phyloP scores from a whole-genome alignment of 2,797 vertebrate genomes.

The Poecilia wingei region DNA sequence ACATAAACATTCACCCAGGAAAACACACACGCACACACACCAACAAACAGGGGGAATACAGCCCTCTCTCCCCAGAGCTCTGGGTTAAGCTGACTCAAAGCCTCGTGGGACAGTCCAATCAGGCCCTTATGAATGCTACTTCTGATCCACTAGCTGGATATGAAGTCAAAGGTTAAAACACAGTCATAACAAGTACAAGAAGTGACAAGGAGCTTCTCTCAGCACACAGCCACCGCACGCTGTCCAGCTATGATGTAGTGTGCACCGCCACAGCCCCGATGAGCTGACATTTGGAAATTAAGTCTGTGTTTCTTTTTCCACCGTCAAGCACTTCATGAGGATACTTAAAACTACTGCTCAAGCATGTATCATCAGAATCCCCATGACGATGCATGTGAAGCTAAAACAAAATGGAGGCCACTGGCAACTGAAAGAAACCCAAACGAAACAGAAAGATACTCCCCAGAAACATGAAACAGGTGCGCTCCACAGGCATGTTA shows the following conservation, averaged over 20 bases:
- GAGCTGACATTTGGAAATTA: slow-evolving; percentile 29
- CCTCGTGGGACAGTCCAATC: slow-evolving; percentile 63
- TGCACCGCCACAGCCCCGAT: slow-evolving; percentile 30
- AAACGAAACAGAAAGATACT: slow-evolving; percentile 31
- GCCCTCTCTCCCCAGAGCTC: slow-evolving; percentile 56
- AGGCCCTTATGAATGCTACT: slow-evolving; percentile 64
- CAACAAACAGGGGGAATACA: slow-evolving; percentile 43
- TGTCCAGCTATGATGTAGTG: slow-evolving; percentile 35
- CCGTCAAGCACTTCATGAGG: slow-evolving; percentile 23
- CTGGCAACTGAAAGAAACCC: slow-evolving; percentile 24
- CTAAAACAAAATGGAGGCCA: slow-evolving; percentile 34
- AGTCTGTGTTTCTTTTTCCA: slow-evolving; percentile 26
- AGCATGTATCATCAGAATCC: slow-evolving; percentile 21
- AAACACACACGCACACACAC: slow-evolving; percentile 44
- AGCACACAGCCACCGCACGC: slow-evolving; percentile 56
- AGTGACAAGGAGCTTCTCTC: slow-evolving; percentile 60
- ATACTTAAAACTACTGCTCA: slow-evolving; percentile 12
- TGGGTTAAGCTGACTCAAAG: slow-evolving; percentile 72
- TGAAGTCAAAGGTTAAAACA: slow-evolving; percentile 69
- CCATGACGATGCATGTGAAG: slow-evolving; percentile 27
- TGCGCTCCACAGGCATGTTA: slow-evolving; percentile 10
- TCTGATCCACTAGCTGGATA: slow-evolving; percentile 67
- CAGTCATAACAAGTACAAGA: slow-evolving; percentile 63
- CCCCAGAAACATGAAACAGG: slow-evolving; percentile 4
- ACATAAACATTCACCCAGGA: slow-evolving; percentile 37